Evolutionary conservation across 2,113 vertebrate genomes (phyloP).

Genomic region (Puffinus mauretanicus): DNA sequence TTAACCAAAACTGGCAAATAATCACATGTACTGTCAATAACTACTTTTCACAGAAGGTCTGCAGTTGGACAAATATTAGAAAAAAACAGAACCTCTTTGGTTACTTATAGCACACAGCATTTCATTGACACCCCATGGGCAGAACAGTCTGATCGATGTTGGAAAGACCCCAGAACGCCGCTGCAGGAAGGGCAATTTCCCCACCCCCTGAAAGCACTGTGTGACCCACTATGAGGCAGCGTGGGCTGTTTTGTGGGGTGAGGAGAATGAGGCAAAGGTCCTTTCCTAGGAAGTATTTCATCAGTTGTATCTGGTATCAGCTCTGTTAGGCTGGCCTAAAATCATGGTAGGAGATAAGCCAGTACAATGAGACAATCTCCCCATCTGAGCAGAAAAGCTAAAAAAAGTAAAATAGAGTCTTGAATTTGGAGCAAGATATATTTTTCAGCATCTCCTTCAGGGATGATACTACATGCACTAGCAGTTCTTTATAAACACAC

Average conservation of each 20-base stretch:
- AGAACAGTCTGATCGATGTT: not conserved
- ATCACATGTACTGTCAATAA: not conserved
- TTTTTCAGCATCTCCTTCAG: not conserved
- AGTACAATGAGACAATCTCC: not conserved
- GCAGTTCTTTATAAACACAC: not conserved
- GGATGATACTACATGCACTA: not conserved
- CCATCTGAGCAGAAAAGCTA: not conserved
- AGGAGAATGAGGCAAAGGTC: not conserved
- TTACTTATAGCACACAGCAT: not conserved
- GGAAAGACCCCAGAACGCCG: fast-evolving
- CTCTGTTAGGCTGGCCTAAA: not conserved
- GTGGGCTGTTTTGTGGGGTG: not conserved
- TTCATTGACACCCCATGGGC: not conserved
- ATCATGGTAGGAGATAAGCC: not conserved
- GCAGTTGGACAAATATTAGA: not conserved
- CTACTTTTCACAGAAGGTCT: not conserved
- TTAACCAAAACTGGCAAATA: not conserved
- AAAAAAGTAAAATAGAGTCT: not conserved
- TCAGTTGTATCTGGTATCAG: not conserved
- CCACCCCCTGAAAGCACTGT: not conserved
- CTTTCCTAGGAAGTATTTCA: not conserved
- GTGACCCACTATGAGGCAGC: fast-evolving
- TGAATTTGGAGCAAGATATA: not conserved
- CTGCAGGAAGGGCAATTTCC: not conserved
- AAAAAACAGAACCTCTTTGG: not conserved